phyloP scores from a whole-genome alignment of 2,113 vertebrate species.

The Oenanthe melanoleuca region DNA sequence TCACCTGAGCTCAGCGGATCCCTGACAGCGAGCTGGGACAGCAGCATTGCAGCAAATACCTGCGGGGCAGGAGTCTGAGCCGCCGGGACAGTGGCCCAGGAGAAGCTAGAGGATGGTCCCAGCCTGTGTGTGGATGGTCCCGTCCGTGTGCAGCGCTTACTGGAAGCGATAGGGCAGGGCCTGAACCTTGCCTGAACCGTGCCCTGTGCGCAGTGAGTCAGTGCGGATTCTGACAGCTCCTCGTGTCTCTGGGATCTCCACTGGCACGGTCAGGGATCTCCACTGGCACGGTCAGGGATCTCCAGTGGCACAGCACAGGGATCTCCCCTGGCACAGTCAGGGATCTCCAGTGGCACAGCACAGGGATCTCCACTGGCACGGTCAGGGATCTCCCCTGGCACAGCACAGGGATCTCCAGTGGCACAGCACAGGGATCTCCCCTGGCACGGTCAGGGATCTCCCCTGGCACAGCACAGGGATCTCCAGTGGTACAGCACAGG shows the following conservation, averaged over 20 bases:
- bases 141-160: background rate
- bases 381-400: no score
- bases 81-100: rapidly evolving
- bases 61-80: background rate
- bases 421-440: no score
- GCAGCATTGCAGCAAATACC: background rate
- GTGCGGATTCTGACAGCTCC: background rate
- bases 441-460: no score
- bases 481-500: no score
- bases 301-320: no score
- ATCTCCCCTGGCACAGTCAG: no score
- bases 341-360: no score
- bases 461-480: no score
- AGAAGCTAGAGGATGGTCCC: background rate
- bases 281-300: no score
- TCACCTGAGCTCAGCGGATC: rapidly evolving
- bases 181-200: background rate
- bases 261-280: background rate
- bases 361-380: no score
- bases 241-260: background rate
- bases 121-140: background rate
- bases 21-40: rapidly evolving
- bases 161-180: background rate
- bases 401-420: no score
- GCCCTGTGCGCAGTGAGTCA: background rate